Percentiles rank a stretch among this genome's conserved stretches.
Evolutionary conservation across 2,113 vertebrate species (phyloP).

Genomic region (Pipa parva): DNA sequence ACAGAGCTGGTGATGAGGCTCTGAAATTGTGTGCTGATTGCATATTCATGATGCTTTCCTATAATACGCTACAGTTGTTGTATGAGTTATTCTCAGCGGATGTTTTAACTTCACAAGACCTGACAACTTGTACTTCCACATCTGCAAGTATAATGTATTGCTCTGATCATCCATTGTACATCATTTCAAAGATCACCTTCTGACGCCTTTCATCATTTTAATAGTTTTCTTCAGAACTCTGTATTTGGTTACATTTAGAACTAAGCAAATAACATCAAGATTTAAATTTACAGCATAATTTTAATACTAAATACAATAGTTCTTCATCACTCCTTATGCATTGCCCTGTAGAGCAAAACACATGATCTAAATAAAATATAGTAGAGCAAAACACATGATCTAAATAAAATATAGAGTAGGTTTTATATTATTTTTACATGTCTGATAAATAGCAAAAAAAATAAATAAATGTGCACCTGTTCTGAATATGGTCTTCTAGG

Average conservation of each 20-base stretch:
- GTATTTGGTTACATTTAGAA: neutral
- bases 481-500: too few relatives aligned
- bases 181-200: neutral
- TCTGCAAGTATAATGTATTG: constrained; percentile 59
- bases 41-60: constrained; percentile 66
- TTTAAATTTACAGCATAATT: neutral
- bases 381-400: too few relatives aligned
- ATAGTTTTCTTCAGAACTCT: neutral
- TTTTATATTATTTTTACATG: neutral
- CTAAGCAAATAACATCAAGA: neutral
- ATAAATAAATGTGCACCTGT: too few relatives aligned
- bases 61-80: constrained; percentile 54
- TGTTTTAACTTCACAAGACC: constrained; percentile 57
- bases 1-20: constrained; percentile 59
- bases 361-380: neutral
- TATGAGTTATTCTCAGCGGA: constrained; percentile 56
- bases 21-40: constrained; percentile 60
- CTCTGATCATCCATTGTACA: constrained; percentile 39
- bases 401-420: neutral
- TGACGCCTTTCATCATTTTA: neutral
- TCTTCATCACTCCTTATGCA: neutral
- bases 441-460: too few relatives aligned
- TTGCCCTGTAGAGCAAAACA: neutral
- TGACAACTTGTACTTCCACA: constrained; percentile 58
- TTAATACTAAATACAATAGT: neutral